These are phyloP conservation scores for Cetonia aurata DNA, from an alignment of 2,888 invertebrate species.

Conservation along the genomic window DNA sequence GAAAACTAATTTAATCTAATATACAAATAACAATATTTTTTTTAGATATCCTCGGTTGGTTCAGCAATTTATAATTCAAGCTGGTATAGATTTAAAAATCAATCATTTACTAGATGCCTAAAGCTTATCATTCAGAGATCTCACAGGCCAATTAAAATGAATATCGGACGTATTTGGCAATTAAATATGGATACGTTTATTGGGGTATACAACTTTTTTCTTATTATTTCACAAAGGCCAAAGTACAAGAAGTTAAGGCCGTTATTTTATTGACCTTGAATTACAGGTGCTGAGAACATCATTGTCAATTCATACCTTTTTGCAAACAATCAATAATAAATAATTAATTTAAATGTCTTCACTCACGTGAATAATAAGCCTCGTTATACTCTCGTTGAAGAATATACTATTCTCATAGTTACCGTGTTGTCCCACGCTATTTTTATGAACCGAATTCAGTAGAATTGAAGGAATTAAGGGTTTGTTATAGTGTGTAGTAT, in stretches of 20 bases:
- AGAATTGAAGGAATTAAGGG: too few relatives aligned
- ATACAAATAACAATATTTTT: neutral
- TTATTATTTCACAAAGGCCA: neutral
- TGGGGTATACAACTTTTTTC: neutral
- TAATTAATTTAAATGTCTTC: too few relatives aligned
- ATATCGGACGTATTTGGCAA: constrained; percentile 21
- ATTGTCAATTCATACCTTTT: constrained; percentile 17
- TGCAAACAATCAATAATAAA: constrained; percentile 25
- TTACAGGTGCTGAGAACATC: constrained; percentile 19
- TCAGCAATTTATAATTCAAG: constrained; percentile 14
- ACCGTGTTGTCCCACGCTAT: too few relatives aligned
- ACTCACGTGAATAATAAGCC: too few relatives aligned
- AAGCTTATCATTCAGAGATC: constrained; percentile 32
- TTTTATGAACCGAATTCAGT: too few relatives aligned
- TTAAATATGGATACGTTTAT: constrained; percentile 28
- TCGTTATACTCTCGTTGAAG: too few relatives aligned
- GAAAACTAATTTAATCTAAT: too few relatives aligned
- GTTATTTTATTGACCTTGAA: neutral
- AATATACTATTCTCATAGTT: too few relatives aligned
- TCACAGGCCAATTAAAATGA: constrained; percentile 15
- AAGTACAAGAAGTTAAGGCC: neutral
- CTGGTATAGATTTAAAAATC: constrained; percentile 5
- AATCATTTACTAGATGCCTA: constrained; percentile 1
- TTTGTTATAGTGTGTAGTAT: too few relatives aligned
- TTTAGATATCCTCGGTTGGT: constrained; percentile 18